Conservation (phyloP, 2,113 vertebrate genomes). For the Panthera tigris region DNA sequence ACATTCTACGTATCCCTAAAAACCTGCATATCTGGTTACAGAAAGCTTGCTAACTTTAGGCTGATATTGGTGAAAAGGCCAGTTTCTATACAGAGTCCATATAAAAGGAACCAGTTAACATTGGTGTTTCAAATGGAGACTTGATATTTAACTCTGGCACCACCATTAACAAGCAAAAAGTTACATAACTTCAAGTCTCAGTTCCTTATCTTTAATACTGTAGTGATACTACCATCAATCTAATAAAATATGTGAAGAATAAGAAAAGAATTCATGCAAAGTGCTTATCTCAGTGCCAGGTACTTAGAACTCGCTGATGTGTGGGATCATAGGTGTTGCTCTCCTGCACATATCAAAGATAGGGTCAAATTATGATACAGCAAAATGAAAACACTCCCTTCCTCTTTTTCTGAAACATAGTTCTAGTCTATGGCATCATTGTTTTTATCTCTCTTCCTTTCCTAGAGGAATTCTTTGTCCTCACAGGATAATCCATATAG, state of each 20-base stretch:
- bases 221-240: neutral
- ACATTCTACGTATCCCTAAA: neutral
- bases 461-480: neutral
- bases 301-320: neutral
- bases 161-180: neutral
- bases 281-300: neutral
- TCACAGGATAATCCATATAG: neutral
- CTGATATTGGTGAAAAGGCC: neutral
- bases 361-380: neutral
- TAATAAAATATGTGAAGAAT: neutral
- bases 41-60: neutral
- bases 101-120: neutral
- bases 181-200: neutral
- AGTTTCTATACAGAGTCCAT: neutral
- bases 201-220: neutral
- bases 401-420: neutral
- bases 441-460: neutral
- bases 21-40: neutral
- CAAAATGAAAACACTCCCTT: neutral
- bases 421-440: conserved; percentile 33
- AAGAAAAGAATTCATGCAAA: neutral
- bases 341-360: neutral
- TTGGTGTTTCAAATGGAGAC: neutral
- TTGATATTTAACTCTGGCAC: neutral
- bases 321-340: no score